phyloP scores from a whole-genome alignment of 2,797 vertebrate genomes.

The Galago senegalensis region DNA sequence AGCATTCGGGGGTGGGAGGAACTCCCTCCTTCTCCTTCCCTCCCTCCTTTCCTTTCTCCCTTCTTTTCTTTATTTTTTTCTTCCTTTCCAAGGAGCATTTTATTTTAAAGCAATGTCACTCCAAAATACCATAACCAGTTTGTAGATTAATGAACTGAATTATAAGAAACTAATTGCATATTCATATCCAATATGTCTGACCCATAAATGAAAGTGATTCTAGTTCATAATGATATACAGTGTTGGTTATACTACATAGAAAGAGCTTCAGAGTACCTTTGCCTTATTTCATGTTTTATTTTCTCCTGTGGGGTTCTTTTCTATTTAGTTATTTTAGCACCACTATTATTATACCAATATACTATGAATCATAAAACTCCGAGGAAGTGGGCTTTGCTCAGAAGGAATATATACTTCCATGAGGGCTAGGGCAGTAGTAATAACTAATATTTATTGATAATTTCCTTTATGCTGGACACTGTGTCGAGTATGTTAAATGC shows the following conservation, averaged over 20 bases:
- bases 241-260: not conserved
- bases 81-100: not conserved
- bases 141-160: not conserved
- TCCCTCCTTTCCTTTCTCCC: not conserved
- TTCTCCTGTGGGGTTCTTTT: not conserved
- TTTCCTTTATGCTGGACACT: not conserved
- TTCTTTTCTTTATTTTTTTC: not conserved
- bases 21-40: fast-evolving
- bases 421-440: not conserved
- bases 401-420: not conserved
- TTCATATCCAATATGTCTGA: not conserved
- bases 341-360: not conserved
- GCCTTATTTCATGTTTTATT: slow-evolving; percentile 20
- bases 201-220: not conserved
- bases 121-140: not conserved
- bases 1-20: not conserved
- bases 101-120: not conserved
- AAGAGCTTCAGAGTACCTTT: not conserved
- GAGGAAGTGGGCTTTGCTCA: not conserved
- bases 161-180: not conserved
- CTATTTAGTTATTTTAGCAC: not conserved
- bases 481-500: not conserved
- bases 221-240: not conserved
- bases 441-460: slow-evolving; percentile 45
- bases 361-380: not conserved